Base-by-base conservation (phyloP, 2,888 invertebrate genomes). In the Willowsia nigromaculata region DNA sequence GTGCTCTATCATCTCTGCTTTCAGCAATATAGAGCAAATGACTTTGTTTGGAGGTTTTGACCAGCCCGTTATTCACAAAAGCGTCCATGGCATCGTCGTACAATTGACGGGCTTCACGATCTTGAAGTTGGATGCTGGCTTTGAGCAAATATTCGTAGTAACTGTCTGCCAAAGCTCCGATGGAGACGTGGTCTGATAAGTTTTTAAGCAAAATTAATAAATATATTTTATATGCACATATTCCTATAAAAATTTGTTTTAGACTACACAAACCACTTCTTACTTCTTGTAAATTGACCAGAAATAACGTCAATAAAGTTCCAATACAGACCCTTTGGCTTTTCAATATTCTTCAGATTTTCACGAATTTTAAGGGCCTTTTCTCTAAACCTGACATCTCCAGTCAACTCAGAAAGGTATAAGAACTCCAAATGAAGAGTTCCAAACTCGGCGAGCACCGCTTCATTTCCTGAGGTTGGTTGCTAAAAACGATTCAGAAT, bases 121-220 rank as follows among this genome's bases (percentile, higher is more conserved):
- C 92, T 22, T 96, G 97, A 0, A 97, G 96, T 93, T 97, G 96
- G 92, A 97, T 95, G 97, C 97, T 97, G 5, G 98, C 97, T 94
- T 99, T 99, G 90, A 99, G 95, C 85, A 99, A 95, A 94, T 99
- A 99, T 94, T 99, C 99, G 95, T 99, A 99, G 95, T 98, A 99
- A 93, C 98, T 98, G 94, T 99, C 99, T 22, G 99, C 99, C 56
- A 99, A 95, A 0, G 98, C 99, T 80, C 99, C 99, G 93, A 99
- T 92, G 5, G 95, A 0, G 98, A 99, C 95, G 98, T 97, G 95
- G 98, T 98, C 94, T 96, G 25, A n/a, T 37, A 18, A 7, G 50
- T 4, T 18, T 37, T 68, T n/a, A 18, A 50, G 37, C 22, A 56
- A 25, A 18, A 1, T 27, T 22, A 22, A 30, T 76, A 68, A 37